Base-by-base conservation (phyloP, 1,140 invertebrate genomes). In the Dendrolimus kikuchii region DNA sequence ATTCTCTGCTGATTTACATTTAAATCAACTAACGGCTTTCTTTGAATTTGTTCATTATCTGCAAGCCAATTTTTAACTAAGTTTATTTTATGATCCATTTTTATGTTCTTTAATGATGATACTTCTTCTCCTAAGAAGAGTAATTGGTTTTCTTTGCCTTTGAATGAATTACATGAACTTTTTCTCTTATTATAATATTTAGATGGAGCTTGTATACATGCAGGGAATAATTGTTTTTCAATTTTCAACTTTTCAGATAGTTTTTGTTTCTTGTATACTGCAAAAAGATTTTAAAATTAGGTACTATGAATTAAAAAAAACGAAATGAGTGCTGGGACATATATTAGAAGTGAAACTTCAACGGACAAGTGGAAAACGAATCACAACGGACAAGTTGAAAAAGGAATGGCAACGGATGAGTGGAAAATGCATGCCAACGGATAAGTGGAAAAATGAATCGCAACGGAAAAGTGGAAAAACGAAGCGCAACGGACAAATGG, bases 111-210 rank as follows among this genome's bases (percentile, higher is more conserved):
- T 48, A 37, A 23, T 37, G n/a, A 48, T 46, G 50, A 58, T 51
- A 64, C 68, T 36, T 60, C 51, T 68, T 83, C 74, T 42, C 76
- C 78, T 51, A 71, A 59, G 9, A 58, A 39, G 46, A 45, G 41
- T 9, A 23, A 36, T 43, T 50, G 44, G 51, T 79, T 81, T 61
- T 81, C 71, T 59, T 81, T 86, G 40, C 64, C 57, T 41, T 51
- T 60, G 42, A 38, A 40, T 40, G 45, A 51, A 49, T 42, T 41
- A 42, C 58, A 65, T 5, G 62, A 59, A 54, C 61, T 72, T 66
- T 74, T 83, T 56, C 72, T 71, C 54, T 76, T 85, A 53, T 86
- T 86, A 44, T 40, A 64, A 62, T 86, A 86, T 62, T 77, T 82
- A 38, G 57, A 38, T 37, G 73, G 68, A 49, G 76, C 82, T 70